phyloP scores from a whole-genome alignment of 2,888 invertebrate species.

The Poecilobothrus nobilitatus region DNA sequence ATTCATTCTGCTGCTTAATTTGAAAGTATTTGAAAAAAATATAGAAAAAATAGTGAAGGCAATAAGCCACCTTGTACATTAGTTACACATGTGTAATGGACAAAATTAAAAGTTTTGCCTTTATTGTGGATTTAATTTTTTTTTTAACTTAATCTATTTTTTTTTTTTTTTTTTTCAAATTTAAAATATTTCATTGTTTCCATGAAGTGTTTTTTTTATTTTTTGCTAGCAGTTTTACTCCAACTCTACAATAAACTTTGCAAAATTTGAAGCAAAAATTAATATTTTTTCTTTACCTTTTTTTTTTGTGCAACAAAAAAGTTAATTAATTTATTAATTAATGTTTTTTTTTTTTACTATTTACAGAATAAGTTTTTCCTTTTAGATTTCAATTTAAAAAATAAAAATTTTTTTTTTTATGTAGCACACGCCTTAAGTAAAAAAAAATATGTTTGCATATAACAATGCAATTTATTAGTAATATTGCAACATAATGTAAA shows the following conservation, averaged over 20 bases:
- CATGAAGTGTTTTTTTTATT: too few species aligned
- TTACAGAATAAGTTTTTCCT: background rate
- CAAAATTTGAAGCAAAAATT: too few species aligned
- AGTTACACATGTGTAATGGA: background rate
- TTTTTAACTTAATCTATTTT: background rate
- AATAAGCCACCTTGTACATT: background rate
- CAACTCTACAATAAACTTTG: too few species aligned
- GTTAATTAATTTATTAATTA: constrained; percentile 4
- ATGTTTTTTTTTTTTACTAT: background rate
- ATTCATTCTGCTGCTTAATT: background rate
- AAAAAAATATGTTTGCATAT: too few species aligned
- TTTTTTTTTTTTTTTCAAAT: too few species aligned
- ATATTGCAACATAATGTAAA: too few species aligned
- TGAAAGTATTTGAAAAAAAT: background rate
- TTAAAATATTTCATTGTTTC: too few species aligned
- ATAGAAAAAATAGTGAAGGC: background rate
- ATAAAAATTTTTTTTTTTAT: background rate
- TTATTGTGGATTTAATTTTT: background rate
- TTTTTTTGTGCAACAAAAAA: background rate
- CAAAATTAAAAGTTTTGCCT: background rate
- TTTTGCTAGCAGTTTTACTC: too few species aligned
- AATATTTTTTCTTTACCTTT: too few species aligned
- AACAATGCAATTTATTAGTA: too few species aligned
- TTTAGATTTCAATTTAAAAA: background rate
- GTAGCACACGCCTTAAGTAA: too few species aligned